phyloP scores from a whole-genome alignment of 2,797 vertebrate species.

The Oreochromis mossambicus region DNA sequence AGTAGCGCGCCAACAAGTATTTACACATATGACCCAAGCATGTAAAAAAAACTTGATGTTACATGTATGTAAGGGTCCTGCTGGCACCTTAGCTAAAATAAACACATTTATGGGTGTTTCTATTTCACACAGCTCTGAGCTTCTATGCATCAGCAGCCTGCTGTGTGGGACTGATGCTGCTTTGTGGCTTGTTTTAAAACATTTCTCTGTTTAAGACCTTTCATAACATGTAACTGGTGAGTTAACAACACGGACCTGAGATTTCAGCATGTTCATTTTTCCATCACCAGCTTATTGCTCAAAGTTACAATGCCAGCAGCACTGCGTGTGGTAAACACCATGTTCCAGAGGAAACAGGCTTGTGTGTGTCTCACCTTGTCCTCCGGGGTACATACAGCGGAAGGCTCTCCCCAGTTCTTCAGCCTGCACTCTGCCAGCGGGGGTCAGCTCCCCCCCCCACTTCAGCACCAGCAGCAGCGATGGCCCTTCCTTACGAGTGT shows the following conservation, averaged over 20 bases:
- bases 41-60: not conserved
- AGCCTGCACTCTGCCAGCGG: conserved; percentile 90
- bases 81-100: not conserved
- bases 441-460: conserved; percentile 95
- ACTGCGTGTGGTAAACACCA: not conserved
- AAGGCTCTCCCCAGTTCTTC: conserved; percentile 95
- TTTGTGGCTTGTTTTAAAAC: not conserved
- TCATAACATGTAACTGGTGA: not conserved
- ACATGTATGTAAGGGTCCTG: not conserved
- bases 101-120: not conserved
- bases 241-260: not conserved
- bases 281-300: not conserved
- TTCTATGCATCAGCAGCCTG: not conserved
- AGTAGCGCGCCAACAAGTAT: not conserved
- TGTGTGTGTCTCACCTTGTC: conserved; percentile 81
- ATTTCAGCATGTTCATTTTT: not conserved
- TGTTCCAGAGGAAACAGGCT: not conserved
- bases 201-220: not conserved
- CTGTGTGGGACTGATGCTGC: not conserved
- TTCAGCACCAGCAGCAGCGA: conserved; percentile 93
- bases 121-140: not conserved
- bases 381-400: conserved; percentile 97
- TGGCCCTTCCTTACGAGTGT: conserved; percentile 79
- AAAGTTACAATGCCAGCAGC: not conserved
- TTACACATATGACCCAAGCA: not conserved